phyloP scores from a whole-genome alignment of 2,113 vertebrate genomes.

The Cyanistes caeruleus region DNA sequence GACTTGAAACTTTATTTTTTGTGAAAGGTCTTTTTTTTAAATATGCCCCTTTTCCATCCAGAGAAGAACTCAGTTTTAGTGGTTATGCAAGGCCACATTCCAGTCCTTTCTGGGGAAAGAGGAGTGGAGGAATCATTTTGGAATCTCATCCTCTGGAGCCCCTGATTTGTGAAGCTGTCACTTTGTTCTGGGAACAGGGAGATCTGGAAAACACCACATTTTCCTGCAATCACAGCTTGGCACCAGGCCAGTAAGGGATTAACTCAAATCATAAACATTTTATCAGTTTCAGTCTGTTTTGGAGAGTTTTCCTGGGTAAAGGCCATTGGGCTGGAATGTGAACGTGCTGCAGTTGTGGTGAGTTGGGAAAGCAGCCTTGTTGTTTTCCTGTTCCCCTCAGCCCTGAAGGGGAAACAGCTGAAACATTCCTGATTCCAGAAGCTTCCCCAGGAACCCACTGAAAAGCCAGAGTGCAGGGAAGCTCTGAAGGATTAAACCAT shows the following conservation, averaged over 20 bases:
- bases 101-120: neutral
- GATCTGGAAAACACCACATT: neutral
- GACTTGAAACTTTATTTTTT: neutral
- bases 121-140: neutral
- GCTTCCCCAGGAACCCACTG: neutral
- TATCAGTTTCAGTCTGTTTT: neutral
- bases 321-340: neutral
- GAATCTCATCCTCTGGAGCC: neutral
- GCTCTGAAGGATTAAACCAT: neutral
- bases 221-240: neutral
- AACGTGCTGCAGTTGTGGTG: neutral
- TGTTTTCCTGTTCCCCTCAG: neutral
- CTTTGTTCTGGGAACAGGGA: neutral
- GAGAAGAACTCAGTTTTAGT: neutral
- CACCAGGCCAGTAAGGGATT: neutral
- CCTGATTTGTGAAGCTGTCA: neutral
- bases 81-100: neutral
- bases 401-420: neutral
- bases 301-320: neutral
- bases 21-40: neutral
- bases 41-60: neutral
- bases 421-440: neutral
- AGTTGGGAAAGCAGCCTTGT: neutral
- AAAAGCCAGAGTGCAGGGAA: neutral
- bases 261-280: neutral